Evolutionary conservation across 2,113 vertebrate genomes (phyloP).

Genomic region (Microcebus murinus): DNA sequence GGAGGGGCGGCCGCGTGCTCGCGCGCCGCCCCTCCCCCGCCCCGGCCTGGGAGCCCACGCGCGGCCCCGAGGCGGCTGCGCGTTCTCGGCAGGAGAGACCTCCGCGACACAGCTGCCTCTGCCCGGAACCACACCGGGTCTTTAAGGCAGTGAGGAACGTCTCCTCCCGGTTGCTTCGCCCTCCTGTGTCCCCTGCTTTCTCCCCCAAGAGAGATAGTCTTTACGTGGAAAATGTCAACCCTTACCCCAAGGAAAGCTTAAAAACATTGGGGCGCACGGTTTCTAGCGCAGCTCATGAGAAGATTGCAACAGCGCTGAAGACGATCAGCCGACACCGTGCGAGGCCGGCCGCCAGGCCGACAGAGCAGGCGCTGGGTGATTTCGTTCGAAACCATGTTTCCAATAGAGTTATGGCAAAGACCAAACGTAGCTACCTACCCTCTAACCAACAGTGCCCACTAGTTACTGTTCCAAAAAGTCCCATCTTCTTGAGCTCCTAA

Average conservation of each 20-base stretch:
- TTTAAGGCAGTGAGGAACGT: background rate
- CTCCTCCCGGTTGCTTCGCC: background rate
- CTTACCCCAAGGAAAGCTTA: background rate
- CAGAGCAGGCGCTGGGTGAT: background rate
- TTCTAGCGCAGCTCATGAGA: background rate
- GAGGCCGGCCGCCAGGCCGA: background rate
- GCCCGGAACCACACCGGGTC: conserved; percentile 8
- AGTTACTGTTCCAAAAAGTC: conserved; percentile 37
- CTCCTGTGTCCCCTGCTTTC: background rate
- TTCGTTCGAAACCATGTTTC: conserved; percentile 71
- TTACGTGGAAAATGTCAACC: background rate
- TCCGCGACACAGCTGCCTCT: background rate
- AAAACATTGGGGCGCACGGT: background rate
- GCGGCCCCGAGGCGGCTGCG: background rate
- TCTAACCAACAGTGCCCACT: conserved; percentile 26
- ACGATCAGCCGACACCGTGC: background rate
- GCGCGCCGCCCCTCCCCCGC: conserved; percentile 29
- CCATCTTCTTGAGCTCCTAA: conserved; percentile 60
- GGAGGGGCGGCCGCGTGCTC: background rate
- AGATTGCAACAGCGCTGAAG: background rate
- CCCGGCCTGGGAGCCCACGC: conserved; percentile 25
- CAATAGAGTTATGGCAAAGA: background rate
- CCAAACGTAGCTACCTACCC: background rate
- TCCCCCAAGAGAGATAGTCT: background rate
- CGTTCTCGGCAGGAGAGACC: conserved; percentile 8